Conservation (phyloP, 2,888 invertebrate genomes). For the Ophraella communa region DNA sequence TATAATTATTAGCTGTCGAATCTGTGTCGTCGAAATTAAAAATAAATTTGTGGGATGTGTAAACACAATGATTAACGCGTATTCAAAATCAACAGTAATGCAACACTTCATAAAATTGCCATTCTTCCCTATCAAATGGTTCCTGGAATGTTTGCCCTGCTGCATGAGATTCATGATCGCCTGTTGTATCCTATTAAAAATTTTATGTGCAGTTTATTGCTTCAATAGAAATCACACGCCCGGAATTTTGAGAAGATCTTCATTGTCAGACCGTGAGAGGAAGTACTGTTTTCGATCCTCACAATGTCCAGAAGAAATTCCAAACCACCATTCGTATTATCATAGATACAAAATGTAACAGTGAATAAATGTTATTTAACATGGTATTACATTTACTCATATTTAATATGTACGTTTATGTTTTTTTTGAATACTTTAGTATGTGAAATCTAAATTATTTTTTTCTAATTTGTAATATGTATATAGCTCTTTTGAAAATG, state of each 20-base stretch:
- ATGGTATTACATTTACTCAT: no score
- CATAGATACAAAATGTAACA: no score
- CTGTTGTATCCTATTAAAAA: constrained; percentile 34
- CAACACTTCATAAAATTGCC: constrained; percentile 23
- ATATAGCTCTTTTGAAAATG: no score
- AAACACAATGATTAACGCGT: no score
- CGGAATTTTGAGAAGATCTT: constrained; percentile 32
- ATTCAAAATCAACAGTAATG: constrained; percentile 14
- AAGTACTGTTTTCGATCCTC: not conserved
- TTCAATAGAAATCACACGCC: constrained; percentile 32
- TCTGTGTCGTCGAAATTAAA: no score
- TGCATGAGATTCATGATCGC: constrained; percentile 39
- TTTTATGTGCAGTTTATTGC: constrained; percentile 37
- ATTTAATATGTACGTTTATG: no score
- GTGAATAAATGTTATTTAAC: no score
- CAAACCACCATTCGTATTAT: not conserved
- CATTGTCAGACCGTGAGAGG: not conserved
- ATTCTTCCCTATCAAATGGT: constrained; percentile 39
- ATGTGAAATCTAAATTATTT: no score
- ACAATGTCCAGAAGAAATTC: not conserved
- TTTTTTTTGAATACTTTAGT: no score
- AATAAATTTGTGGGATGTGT: no score
- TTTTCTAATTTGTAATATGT: no score
- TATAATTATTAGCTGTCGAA: no score
- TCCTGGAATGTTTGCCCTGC: constrained; percentile 39